Base-by-base conservation (phyloP, 2,888 invertebrate genomes). In the Podabrus alpinus region DNA sequence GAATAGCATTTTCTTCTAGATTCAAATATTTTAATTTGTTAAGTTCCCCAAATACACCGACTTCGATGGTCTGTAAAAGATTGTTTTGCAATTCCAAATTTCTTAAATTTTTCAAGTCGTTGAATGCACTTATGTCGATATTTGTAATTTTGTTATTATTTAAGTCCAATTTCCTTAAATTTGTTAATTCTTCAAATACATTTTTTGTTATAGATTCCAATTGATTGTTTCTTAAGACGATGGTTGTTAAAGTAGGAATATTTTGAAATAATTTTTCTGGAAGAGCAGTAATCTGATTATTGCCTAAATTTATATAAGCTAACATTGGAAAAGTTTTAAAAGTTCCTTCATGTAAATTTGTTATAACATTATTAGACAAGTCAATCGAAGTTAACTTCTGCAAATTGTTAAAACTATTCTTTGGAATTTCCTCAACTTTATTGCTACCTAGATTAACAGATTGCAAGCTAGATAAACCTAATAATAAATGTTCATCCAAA, bases 201-300 rank as follows among this genome's bases (percentile, higher is more conserved):
- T 68, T 60, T 7, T 1, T 16, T 15, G 60, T 15, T 10, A 74
- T 11, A 29, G 4, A 25, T n/a, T 15, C 61, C 9, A 74, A 11
- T 9, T 16, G 15, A 15, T 74, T 74, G 9, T 62, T 5, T 2
- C 15, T 17, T n/a, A 74, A 25, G 24, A 59, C 9, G 0, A 71
- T 10, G 1, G 67, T 59, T 13, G 15, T 60, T 3, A 74, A 13
- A 1, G 66, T 10, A 17, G 13, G 9, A 19, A 67, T 15, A 62
- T 74, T 61, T 7, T 45, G 7, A 67, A 74, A 74, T 19, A 74
- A 21, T 0, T 24, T 59, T n/a, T 5, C n/a, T 3, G 74, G 68
- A 25, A 74, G 15, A 15, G 13, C 59, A 2, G 4, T 19, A 15
- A 74, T 29, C 2, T 68, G 15, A 19, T 74, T 74, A 10, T 61